These are phyloP conservation scores for Mesorhabditis sp. DNA, from an alignment of 2,888 invertebrate genomes.

Conservation along the genomic window DNA sequence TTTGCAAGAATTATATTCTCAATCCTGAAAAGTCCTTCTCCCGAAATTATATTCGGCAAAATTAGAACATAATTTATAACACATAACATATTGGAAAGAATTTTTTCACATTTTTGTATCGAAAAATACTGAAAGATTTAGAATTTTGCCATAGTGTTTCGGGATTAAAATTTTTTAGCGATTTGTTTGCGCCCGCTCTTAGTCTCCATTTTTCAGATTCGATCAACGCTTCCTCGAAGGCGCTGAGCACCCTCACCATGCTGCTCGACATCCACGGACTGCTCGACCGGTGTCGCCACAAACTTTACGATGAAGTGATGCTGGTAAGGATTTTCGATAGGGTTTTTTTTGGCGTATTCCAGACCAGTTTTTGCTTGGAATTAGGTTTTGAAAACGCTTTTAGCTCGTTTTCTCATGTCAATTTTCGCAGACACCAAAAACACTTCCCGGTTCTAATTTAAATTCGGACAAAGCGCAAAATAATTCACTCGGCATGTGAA, in stretches of 20 bases:
- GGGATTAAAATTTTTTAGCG: neutral
- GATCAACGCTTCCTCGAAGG: conserved; percentile 19
- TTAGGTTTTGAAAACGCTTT: too few species aligned
- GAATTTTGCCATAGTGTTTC: too few species aligned
- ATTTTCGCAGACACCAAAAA: conserved; percentile 20
- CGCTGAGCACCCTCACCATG: conserved; percentile 32
- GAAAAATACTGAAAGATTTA: too few species aligned
- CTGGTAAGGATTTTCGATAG: neutral
- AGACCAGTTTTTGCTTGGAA: too few species aligned
- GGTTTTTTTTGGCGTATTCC: too few species aligned
- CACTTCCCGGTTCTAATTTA: too few species aligned
- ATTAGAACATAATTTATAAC: too few species aligned
- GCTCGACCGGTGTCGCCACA: conserved; percentile 33
- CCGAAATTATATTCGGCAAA: too few species aligned
- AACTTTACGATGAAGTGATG: conserved; percentile 6
- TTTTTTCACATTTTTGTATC: too few species aligned
- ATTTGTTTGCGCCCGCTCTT: neutral
- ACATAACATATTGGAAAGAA: too few species aligned
- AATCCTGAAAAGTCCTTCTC: neutral
- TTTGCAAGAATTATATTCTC: conserved; percentile 12
- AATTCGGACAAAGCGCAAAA: neutral
- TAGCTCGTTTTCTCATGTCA: too few species aligned
- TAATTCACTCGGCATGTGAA: neutral
- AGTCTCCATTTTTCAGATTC: conserved; percentile 19
- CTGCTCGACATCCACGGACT: conserved; percentile 39